Conservation (phyloP, 2,888 invertebrate species). For the Pherbina coryleti region DNA sequence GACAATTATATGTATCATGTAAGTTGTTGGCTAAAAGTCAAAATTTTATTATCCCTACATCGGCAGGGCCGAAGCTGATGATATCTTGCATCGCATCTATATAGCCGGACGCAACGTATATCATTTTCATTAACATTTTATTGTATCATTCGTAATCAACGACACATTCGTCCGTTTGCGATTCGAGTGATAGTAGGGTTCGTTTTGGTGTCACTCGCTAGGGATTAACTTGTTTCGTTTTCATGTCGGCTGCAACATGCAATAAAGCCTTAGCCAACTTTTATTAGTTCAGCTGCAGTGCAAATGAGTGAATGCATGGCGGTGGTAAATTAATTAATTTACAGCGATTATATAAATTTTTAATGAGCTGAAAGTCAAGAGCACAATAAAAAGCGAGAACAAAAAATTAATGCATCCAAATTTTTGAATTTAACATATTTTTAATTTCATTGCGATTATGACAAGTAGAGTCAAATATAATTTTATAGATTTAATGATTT, state of each 20-base stretch:
- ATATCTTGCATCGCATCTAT: neutral
- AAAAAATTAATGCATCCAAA: neutral
- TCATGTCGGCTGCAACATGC: too few species aligned
- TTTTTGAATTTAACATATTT: neutral
- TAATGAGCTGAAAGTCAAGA: slow-evolving; percentile 28
- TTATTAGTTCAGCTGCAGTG: slow-evolving; percentile 47
- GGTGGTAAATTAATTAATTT: slow-evolving; percentile 66
- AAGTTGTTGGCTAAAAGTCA: neutral
- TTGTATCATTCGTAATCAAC: slow-evolving; percentile 38
- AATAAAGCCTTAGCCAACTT: slow-evolving; percentile 49
- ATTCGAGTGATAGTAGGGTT: neutral
- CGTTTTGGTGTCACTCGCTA: neutral
- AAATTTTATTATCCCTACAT: neutral
- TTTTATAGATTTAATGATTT: too few species aligned
- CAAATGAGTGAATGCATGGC: neutral
- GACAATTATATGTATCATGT: neutral
- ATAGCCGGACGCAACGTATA: slow-evolving; percentile 18
- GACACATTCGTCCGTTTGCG: slow-evolving; percentile 8
- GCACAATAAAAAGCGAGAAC: neutral
- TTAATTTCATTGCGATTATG: neutral
- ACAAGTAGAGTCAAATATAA: too few species aligned
- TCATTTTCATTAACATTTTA: slow-evolving; percentile 39
- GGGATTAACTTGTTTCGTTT: slow-evolving; percentile 44
- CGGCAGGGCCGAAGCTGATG: neutral
- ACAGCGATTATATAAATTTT: slow-evolving; percentile 57